Base-by-base conservation (phyloP, 2,888 invertebrate genomes). In the Falcaria lacertinaria region DNA sequence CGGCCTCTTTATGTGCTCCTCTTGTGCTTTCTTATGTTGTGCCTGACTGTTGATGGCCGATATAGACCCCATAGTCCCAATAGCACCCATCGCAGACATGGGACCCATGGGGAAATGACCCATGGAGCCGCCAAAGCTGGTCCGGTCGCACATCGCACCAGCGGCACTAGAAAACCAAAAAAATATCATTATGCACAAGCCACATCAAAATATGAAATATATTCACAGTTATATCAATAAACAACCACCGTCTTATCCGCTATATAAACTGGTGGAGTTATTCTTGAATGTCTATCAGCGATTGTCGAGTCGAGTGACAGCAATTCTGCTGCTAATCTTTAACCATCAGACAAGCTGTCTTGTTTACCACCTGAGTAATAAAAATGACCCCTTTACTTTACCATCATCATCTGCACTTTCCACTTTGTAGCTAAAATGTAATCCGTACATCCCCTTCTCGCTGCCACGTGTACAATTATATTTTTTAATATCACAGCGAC, bases 1-100 rank as follows among this genome's bases (percentile, higher is more conserved):
- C 28, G 98, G 98, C 55, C 98, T 90, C 80, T 98, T 98, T 64
- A 98, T 97, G 85, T 98, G 97, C 66, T 96, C 96, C 64, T 94
- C 94, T 54, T 93, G 95, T 44, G 92, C 90, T 68, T 89, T 89
- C 72, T 90, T 90, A 63, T 84, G 84, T 48, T 87, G 88, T 33
- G 71, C 74, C 56, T 90, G 88, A 8, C 90, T 90, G 50, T 90
- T 91, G 81, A 93, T 91, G 60, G 90, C 87, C 42, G 90, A 90
- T 50, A 92, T 89, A 35, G 87, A 86, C 15, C 82, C 80, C 82
- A 89, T 90, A 48, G 89, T 81, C 42, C 91, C 90, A 56, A 91
- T 91, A 51, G 89, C 89, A 1, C 91, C 90, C 81, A 92, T 88
- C 41, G 91, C 79, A 5, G 89, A 89, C 77, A 91, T 90, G 40